Percentiles rank a stretch among this genome's conserved stretches.
Evolutionary conservation across 2,797 vertebrate species (phyloP).

Genomic region (Phylloscopus collybita): DNA sequence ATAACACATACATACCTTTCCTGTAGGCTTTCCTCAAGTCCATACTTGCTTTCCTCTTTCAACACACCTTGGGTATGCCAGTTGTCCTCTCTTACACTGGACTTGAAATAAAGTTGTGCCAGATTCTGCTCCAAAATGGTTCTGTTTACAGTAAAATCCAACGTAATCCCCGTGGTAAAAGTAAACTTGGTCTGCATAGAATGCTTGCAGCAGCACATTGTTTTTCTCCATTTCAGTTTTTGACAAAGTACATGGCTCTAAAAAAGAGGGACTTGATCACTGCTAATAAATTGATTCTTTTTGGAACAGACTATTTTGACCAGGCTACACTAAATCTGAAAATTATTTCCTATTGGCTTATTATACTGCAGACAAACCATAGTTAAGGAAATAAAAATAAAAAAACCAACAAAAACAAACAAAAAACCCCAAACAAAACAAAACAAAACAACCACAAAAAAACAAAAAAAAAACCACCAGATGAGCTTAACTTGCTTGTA

Average conservation of each 20-base stretch:
- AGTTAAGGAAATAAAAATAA: neutral
- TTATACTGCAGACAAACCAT: neutral
- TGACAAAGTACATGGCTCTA: slow-evolving; percentile 79
- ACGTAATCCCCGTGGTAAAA: slow-evolving; percentile 79
- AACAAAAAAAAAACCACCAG: neutral
- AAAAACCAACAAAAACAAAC: too few relatives aligned
- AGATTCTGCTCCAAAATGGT: slow-evolving; percentile 35
- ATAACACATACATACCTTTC: neutral
- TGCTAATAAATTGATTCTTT: neutral
- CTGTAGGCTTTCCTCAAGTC: neutral
- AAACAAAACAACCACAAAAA: too few relatives aligned
- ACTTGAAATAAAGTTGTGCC: slow-evolving; percentile 65
- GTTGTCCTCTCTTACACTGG: slow-evolving; percentile 71
- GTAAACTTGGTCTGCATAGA: slow-evolving; percentile 68
- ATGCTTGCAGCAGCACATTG: slow-evolving; percentile 71
- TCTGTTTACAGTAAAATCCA: slow-evolving; percentile 75
- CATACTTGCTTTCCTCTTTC: slow-evolving; percentile 40
- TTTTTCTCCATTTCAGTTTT: slow-evolving; percentile 74
- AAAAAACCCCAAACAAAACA: neutral
- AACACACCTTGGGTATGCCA: slow-evolving; percentile 74
- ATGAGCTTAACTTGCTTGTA: neutral
- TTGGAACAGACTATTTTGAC: neutral
- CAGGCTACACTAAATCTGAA: neutral
- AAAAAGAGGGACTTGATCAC: neutral
- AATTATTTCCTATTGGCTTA: neutral